Percentiles rank a stretch among this genome's conserved stretches.
phyloP scores from a whole-genome alignment of 2,888 invertebrate species.

The Drosophila falleni region DNA sequence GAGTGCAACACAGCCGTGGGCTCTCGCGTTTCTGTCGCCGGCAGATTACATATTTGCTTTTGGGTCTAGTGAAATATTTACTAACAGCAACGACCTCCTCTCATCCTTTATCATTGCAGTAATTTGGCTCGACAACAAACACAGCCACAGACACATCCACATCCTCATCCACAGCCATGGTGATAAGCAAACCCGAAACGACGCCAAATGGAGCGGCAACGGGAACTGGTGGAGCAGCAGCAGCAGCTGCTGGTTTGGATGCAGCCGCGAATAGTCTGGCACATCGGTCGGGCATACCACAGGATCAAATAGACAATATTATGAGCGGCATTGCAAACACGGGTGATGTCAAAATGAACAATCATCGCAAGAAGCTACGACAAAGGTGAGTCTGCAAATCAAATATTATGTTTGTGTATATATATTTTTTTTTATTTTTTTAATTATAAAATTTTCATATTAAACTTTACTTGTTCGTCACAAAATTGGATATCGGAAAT shows the following conservation, averaged over 20 bases:
- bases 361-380: slow-evolving; percentile 94
- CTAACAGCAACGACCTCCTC: slow-evolving; percentile 31
- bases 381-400: slow-evolving; percentile 90
- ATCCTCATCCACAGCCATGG: slow-evolving; percentile 89
- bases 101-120: slow-evolving; percentile 55
- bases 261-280: slow-evolving; percentile 64
- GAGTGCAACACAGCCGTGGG: slow-evolving; percentile 31
- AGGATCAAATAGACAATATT: slow-evolving; percentile 92
- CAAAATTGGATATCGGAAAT: too few species aligned
- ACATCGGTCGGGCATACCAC: slow-evolving; percentile 84
- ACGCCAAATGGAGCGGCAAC: slow-evolving; percentile 62
- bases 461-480: too few species aligned
- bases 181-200: slow-evolving; percentile 90
- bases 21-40: slow-evolving; percentile 10
- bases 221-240: slow-evolving; percentile 53
- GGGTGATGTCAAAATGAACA: slow-evolving; percentile 94
- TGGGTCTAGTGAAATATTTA: slow-evolving; percentile 30
- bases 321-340: slow-evolving; percentile 97
- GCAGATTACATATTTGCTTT: slow-evolving; percentile 29
- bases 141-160: slow-evolving; percentile 38
- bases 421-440: too few species aligned
- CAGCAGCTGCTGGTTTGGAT: slow-evolving; percentile 57
- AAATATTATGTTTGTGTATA: too few species aligned
- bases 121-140: slow-evolving; percentile 54
- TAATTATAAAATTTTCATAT: too few species aligned